Base-by-base conservation (phyloP, 2,797 vertebrate genomes). In the Tadarida brasiliensis region DNA sequence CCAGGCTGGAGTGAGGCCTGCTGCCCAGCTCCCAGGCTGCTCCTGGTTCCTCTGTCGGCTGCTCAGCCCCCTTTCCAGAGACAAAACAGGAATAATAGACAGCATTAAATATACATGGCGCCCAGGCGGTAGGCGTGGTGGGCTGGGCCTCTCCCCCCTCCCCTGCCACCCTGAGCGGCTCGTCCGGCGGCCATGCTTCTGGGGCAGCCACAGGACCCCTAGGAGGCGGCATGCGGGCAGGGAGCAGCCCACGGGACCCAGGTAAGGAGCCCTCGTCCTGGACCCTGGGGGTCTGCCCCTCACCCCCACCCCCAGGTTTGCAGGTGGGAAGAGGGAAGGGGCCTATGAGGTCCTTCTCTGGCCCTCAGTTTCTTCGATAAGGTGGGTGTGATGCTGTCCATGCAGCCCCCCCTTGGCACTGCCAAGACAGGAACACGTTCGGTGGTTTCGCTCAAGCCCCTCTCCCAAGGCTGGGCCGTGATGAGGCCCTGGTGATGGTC, bases 91-190 rank as follows among this genome's bases (percentile, higher is more conserved):
- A 98, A 99, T 99, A 99, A 99, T 99, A 98, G 99, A 96, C 49
- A 2, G 97, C 99, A 99, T 99, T 98, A 99, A 99, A 99, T 98
- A 99, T 99, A 98, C 98, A 99, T 99, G 67, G 98, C 94, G 97
- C 97, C 97, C 98, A 96, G 88, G 96, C 83, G 4, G 97, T 70
- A 22, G 33, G 87, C 44, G 78, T 56, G 94, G 90, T 87, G 91
- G 92, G 74, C 82, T 97, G 96, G 90, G 96, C 96, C 7, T 68
- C 93, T 87, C 0, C 1, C 65, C 14, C 90, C 57, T 71, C 92
- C 0, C 1, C 59, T 3, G 22, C 39, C 26, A 33, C 54, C 17
- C 35, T 11, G 61, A 92, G 90, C 19, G 0, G 76, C 49, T 94
- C 74, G 11, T 61, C 39, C 22, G 11, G 74, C 70, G 0, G 80